These are phyloP conservation scores for Drosophila dunni DNA, from an alignment of 1,140 invertebrate species.

Conservation along the genomic window DNA sequence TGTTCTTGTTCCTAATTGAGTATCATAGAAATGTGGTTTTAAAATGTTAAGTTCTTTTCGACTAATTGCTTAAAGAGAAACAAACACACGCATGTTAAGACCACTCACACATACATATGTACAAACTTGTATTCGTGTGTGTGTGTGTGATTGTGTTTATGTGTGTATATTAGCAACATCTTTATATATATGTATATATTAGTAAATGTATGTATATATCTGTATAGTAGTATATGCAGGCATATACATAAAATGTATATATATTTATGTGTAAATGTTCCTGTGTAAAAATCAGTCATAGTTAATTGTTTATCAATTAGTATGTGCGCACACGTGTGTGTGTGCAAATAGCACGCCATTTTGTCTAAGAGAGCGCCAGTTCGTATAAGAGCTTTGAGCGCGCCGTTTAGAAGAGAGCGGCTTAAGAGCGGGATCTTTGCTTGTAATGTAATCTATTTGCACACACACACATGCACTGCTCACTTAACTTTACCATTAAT, in stretches of 20 bases:
- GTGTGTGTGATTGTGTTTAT: slow-evolving; percentile 55
- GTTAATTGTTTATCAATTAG: slow-evolving; percentile 75
- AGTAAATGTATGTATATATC: slow-evolving; percentile 64
- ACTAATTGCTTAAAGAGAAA: slow-evolving; percentile 52
- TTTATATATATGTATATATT: slow-evolving; percentile 64
- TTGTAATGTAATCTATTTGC: no score
- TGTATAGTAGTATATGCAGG: slow-evolving; percentile 61
- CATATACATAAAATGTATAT: slow-evolving; percentile 57
- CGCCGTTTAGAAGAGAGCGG: not conserved
- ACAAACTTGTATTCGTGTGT: slow-evolving; percentile 19
- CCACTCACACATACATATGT: slow-evolving; percentile 9
- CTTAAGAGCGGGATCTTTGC: slow-evolving; percentile 7
- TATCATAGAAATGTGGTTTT: slow-evolving; percentile 59
- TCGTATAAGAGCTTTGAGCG: slow-evolving; percentile 2
- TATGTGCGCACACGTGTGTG: slow-evolving; percentile 21
- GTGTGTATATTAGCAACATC: slow-evolving; percentile 67
- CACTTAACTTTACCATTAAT: slow-evolving; percentile 9
- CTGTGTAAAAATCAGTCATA: slow-evolving; percentile 82
- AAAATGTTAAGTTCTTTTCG: slow-evolving; percentile 59
- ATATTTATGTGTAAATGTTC: slow-evolving; percentile 74
- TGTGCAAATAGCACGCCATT: not conserved
- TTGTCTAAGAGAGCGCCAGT: not conserved
- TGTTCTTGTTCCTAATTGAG: slow-evolving; percentile 58
- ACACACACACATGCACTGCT: slow-evolving; percentile 6
- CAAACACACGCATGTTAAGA: slow-evolving; percentile 40